phyloP scores from a whole-genome alignment of 2,113 vertebrate genomes.

The Chaetops frenatus region DNA sequence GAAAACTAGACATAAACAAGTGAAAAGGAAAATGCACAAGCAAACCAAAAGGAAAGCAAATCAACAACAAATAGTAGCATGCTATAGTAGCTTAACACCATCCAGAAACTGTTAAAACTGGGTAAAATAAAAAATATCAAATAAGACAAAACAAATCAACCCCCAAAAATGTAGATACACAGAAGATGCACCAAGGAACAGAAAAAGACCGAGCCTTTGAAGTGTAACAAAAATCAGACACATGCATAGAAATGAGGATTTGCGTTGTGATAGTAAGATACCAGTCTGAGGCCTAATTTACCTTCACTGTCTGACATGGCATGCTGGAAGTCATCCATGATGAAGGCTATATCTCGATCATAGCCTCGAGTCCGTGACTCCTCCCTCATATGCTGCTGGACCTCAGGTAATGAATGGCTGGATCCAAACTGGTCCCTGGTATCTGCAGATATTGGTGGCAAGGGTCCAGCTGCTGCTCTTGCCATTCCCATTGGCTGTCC shows the following conservation, averaged over 20 bases:
- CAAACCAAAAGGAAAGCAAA: conserved; percentile 55
- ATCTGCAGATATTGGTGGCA: conserved; percentile 97
- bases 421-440: conserved; percentile 98
- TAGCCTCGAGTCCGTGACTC: conserved; percentile 93
- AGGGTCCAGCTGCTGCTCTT: conserved; percentile 92
- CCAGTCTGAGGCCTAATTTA: conserved; percentile 84
- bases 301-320: conserved; percentile 99
- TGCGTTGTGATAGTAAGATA: conserved; percentile 74
- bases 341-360: conserved; percentile 96
- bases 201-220: conserved; percentile 54
- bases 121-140: background rate
- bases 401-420: conserved; percentile 96
- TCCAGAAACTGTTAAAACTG: conserved; percentile 24
- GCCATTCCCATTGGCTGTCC: conserved; percentile 99
- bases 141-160: conserved; percentile 34
- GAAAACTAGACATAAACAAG: conserved; percentile 35
- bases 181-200: conserved; percentile 63
- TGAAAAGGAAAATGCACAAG: conserved; percentile 52
- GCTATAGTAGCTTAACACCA: conserved; percentile 51
- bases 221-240: conserved; percentile 71
- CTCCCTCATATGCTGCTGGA: conserved; percentile 98
- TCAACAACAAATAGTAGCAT: conserved; percentile 61
- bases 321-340: conserved; percentile 99
- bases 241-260: conserved; percentile 87
- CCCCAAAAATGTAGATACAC: conserved; percentile 36